Percentiles rank a stretch among this genome's conserved stretches.
Conservation (phyloP, 2,797 vertebrate species). For the Sebastes steindachneri region DNA sequence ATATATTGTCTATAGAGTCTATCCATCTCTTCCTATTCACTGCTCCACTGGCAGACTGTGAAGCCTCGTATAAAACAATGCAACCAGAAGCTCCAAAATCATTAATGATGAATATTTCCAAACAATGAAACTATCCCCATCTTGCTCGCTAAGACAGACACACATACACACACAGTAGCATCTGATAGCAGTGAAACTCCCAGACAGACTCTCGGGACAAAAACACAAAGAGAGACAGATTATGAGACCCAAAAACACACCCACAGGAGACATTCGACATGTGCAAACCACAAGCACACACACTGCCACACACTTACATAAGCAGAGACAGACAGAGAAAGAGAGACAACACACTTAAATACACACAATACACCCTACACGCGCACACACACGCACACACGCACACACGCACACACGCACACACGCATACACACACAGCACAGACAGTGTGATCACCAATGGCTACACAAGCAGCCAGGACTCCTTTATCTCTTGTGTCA, state of each 20-base stretch:
- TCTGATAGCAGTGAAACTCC: constrained; percentile 18
- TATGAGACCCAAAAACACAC: constrained; percentile 18
- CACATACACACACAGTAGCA: not conserved
- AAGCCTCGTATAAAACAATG: constrained; percentile 6
- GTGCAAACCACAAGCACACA: constrained; percentile 16
- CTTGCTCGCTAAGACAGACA: not conserved
- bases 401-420: not conserved
- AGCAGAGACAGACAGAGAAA: constrained; percentile 16
- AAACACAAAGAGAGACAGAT: constrained; percentile 24
- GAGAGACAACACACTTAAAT: constrained; percentile 2
- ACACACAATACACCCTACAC: not conserved
- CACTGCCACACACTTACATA: not conserved
- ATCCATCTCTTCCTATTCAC: constrained; percentile 23
- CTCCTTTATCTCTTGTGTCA: constrained; percentile 55
- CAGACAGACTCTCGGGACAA: constrained; percentile 25
- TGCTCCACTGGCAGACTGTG: not conserved
- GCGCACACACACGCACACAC: not conserved
- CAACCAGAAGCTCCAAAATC: constrained; percentile 10
- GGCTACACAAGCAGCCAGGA: constrained; percentile 31
- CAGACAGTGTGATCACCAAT: constrained; percentile 50
- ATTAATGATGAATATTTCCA: constrained; percentile 18
- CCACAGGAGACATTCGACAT: constrained; percentile 14
- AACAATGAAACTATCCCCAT: constrained; percentile 8
- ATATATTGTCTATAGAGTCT: constrained; percentile 10
- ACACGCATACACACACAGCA: constrained; percentile 5